These are phyloP conservation scores for Ptychodera flava DNA, from an alignment of 35 echinoderm and acorn worm genomes.

Conservation along the genomic window DNA sequence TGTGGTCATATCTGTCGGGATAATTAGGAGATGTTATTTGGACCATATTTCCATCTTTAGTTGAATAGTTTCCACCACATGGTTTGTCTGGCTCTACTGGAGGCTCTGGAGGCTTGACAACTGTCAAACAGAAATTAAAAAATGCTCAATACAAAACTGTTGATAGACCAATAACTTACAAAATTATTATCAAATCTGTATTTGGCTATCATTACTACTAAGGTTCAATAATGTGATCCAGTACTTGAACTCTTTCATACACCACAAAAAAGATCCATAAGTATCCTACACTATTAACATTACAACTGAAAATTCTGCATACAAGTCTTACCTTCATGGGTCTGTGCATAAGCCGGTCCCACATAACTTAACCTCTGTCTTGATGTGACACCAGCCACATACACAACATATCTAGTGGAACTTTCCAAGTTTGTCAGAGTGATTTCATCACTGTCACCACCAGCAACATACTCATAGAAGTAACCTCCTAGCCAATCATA, in stretches of 20 bases:
- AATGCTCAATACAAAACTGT: too few species aligned
- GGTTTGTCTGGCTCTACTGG: not conserved
- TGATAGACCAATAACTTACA: too few species aligned
- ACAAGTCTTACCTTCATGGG: not conserved
- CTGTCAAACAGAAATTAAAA: too few species aligned
- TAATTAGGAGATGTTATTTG: not conserved
- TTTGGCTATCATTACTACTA: too few species aligned
- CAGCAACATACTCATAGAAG: conserved; percentile 29
- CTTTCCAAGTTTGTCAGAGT: conserved; percentile 54
- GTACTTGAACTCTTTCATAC: too few species aligned
- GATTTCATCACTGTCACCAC: conserved; percentile 37
- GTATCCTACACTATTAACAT: too few species aligned
- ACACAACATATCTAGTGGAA: conserved; percentile 51
- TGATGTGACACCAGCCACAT: conserved; percentile 59
- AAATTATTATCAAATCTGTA: too few species aligned
- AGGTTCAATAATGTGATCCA: too few species aligned
- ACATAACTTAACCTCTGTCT: conserved; percentile 8
- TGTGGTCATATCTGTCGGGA: not conserved
- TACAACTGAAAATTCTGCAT: too few species aligned
- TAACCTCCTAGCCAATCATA: not conserved
- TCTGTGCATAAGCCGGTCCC: not conserved
- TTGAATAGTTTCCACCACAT: not conserved
- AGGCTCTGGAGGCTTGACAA: not conserved
- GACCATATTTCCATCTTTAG: not conserved
- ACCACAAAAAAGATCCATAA: too few species aligned